Evolutionary conservation across 2,888 invertebrate species (phyloP).

Genomic region (Ptilodon capucinus): DNA sequence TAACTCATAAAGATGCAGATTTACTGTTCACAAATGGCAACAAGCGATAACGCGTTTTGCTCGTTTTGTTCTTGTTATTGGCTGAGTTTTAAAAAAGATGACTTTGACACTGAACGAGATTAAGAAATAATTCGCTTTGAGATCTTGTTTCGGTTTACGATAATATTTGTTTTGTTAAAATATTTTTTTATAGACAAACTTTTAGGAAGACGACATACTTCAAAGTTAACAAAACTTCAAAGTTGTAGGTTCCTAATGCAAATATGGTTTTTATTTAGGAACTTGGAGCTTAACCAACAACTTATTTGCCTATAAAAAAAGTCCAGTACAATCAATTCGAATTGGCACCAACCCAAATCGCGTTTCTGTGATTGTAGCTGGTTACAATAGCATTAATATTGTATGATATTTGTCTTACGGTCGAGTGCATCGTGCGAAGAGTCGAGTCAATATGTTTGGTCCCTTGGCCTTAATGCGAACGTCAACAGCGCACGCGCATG

Average conservation of each 20-base stretch:
- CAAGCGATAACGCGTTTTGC: conserved; percentile 47
- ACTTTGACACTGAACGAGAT: conserved; percentile 9
- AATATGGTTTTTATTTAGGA: no score
- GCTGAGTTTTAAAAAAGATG: conserved; percentile 16
- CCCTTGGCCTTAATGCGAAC: conserved; percentile 60
- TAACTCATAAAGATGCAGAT: conserved; percentile 63
- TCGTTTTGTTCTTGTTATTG: conserved; percentile 28
- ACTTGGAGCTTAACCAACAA: no score
- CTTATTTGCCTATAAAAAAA: no score
- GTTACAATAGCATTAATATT: neutral
- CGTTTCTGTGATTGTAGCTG: neutral
- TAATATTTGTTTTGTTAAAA: neutral
- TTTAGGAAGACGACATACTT: neutral
- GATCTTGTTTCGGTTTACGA: neutral
- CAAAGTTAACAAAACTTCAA: no score
- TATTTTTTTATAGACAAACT: neutral
- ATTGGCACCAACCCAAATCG: neutral
- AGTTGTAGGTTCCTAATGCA: no score
- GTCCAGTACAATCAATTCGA: neutral
- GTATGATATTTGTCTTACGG: neutral
- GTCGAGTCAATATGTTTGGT: conserved; percentile 22
- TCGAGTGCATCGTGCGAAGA: conserved; percentile 5
- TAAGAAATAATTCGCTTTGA: neutral
- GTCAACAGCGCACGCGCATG: conserved; percentile 39
- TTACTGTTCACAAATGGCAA: conserved; percentile 62